Evolutionary conservation across 2,113 vertebrate genomes (phyloP).

Genomic region (Mionectes macconnelli): DNA sequence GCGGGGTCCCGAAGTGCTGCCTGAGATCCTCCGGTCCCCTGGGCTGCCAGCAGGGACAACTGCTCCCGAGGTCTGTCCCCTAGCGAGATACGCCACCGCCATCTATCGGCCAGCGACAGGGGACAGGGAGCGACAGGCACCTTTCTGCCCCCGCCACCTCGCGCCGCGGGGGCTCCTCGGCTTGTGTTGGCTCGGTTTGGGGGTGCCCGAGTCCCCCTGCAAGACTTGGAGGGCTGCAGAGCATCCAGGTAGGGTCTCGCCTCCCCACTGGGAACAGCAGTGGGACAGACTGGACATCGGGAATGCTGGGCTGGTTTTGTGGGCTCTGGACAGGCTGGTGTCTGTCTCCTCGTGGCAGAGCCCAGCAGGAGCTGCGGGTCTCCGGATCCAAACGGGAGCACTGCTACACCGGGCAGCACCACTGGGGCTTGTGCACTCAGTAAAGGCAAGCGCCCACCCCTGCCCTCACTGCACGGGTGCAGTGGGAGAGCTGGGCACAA

Average conservation of each 20-base stretch:
- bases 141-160: not conserved
- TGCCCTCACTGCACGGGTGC: not conserved
- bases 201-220: not conserved
- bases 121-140: not conserved
- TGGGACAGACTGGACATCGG: fast-evolving
- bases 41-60: not conserved
- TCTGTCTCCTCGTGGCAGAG: not conserved
- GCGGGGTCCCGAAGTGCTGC: not conserved
- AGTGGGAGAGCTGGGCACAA: not conserved
- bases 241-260: not conserved
- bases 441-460: too few species aligned
- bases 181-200: not conserved
- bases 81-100: constrained; percentile 44
- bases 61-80: not conserved
- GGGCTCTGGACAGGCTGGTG: not conserved
- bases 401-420: not conserved
- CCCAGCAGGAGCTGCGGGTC: not conserved
- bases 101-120: constrained; percentile 24
- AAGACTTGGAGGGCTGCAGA: not conserved
- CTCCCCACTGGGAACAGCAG: not conserved
- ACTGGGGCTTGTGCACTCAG: not conserved
- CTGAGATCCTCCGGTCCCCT: not conserved
- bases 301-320: not conserved
- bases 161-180: fast-evolving
- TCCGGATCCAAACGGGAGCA: not conserved